Evolutionary conservation across 2,888 invertebrate species (phyloP).

Genomic region (Augiades crinisus): DNA sequence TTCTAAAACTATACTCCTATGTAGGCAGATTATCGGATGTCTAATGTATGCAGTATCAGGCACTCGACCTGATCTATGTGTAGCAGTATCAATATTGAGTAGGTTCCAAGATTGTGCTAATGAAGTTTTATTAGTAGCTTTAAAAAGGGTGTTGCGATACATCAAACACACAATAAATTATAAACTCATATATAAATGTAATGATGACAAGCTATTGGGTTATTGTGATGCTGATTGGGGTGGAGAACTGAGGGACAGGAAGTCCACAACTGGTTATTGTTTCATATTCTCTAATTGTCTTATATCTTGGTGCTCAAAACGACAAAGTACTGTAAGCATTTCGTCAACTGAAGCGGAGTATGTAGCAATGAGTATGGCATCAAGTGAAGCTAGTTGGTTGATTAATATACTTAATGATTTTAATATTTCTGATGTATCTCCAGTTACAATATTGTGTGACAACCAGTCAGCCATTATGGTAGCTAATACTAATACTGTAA

Average conservation of each 20-base stretch:
- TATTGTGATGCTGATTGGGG: conserved; percentile 25
- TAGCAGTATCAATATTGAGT: background rate
- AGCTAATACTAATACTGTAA: background rate
- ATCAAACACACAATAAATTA: too few relatives aligned
- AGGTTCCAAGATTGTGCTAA: too few relatives aligned
- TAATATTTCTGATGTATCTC: background rate
- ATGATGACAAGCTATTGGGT: background rate
- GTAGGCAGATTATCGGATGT: background rate
- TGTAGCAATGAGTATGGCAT: conserved; percentile 23
- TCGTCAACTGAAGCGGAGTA: conserved; percentile 26
- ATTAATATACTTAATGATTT: conserved; percentile 25
- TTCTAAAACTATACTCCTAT: too few relatives aligned
- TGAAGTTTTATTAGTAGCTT: too few relatives aligned
- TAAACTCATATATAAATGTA: too few relatives aligned
- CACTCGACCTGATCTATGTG: background rate
- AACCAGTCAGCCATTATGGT: background rate
- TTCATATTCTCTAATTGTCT: conserved; percentile 35
- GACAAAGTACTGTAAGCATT: conserved; percentile 33
- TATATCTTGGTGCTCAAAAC: conserved; percentile 40
- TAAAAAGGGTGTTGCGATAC: too few relatives aligned
- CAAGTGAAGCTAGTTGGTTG: conserved; percentile 27
- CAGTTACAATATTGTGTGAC: background rate
- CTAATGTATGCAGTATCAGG: background rate
- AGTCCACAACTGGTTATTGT: conserved; percentile 33
- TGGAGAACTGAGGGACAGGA: conserved; percentile 15